Evolutionary conservation across 1,140 invertebrate species (phyloP), one percentile per base, ranked within the genome.

Genomic region (Ruditapes philippinarum): DNA sequence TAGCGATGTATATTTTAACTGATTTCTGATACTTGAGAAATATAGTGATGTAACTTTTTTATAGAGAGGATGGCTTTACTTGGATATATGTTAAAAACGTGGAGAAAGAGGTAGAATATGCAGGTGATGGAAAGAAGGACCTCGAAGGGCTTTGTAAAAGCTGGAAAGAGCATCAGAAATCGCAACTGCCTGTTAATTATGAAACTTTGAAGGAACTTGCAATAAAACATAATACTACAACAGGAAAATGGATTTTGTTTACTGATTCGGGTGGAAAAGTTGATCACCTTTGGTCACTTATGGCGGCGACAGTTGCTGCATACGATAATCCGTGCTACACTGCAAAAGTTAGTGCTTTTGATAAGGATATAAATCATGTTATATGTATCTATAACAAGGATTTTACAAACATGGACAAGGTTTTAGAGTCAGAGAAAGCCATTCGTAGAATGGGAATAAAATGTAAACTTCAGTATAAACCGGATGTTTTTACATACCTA

Each of bases 161-260:
- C 28, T 91, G 91, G 91, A 84, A 91, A 31, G 25, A 84, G 14
- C 17, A 78, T 19, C 25, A 82, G 40, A n/a, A 45, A 62, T 89
- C 89, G 38, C 62, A 78, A 42, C 49, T 70, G 57, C 62, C 68
- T 12, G 84, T 92, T 25, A 88, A 82, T 81, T 45, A 74, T n/a
- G 42, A 87, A 22, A 62, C 36, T 5, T 79, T 92, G 19, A 87
- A 74, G 45, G 68, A 88, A 22, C 65, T 92, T 31, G 91, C 91
- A 9, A 80, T 78, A 28, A 79, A 51, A 5, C 74, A 36, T 38
- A 33, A 65, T 36, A 45, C 84, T 7, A 74, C 65, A 11, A 0
- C n/a, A 62, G 91, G 91, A 11, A 92, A 92, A 76, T 92, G 91
- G 91, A 51, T 92, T 28, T 84, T 92, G 25, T 62, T 74, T 51